Evolutionary conservation across 2,113 vertebrate species (phyloP), one percentile per base, ranked within the genome.

Genomic region (Datnioides undecimradiatus): DNA sequence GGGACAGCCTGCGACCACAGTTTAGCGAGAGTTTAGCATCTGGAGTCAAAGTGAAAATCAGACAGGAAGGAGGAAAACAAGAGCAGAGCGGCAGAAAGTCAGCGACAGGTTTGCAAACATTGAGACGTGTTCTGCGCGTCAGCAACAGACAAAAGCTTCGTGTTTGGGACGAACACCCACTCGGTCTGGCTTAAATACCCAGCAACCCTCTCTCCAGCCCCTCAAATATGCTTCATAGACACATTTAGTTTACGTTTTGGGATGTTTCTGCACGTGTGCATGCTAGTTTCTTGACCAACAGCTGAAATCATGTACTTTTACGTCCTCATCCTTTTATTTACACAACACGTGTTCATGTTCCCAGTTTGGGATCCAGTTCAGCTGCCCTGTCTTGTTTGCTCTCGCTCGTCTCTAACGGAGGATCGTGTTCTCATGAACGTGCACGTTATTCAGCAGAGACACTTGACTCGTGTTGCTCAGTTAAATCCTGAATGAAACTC

Each of bases 61-160:
- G 52, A 74, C 64, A 3, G 43, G 72, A 73, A 79, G 68, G 55
- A n/a, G n/a, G 54, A 57, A 49, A 84, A 68, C 65, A 84, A 46
- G 10, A 33, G 48, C 63, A 13, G 62, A 41, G 68, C 68, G 34
- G 59, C 33, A 60, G 78, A 63, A 57, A 67, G 52, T 45, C 72
- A 6, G 68, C 25, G 66, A 69, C 76, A 79, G 55, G 60, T 71
- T 77, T 79, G 60, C 57, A 84, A 82, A 86, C 64, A 82, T 76
- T 76, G 25, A 34, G 38, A 74, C 43, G 10, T n/a, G 33, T 52
- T 52, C 13, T 79, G 34, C 41, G 16, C 38, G 78, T 76, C 79
- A 73, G 79, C 72, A 38, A 21, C 1, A 27, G 57, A 43, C 38
- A 79, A 36, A 76, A 4, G 58, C 31, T 29, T 14, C 11, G 23